Percentiles rank a stretch among this genome's conserved stretches.
phyloP scores from a whole-genome alignment of 2,113 vertebrate genomes.

The Xenopus laevis region DNA sequence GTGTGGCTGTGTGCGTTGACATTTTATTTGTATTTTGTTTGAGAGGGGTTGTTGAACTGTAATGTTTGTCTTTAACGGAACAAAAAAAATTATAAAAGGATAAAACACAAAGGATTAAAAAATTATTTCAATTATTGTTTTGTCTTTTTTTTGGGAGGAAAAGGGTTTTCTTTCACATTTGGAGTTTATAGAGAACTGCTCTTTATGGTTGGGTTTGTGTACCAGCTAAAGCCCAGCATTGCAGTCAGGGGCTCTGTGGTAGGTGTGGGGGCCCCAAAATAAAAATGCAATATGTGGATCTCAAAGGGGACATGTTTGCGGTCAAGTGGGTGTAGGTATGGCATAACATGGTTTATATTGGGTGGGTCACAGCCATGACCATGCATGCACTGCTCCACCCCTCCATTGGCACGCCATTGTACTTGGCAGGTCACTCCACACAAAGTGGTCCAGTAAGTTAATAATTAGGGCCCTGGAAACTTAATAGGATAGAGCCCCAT shows the following conservation, averaged over 20 bases:
- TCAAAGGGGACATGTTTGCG: no score
- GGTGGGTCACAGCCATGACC: not conserved
- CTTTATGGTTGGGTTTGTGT: no score
- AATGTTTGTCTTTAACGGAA: conserved; percentile 59
- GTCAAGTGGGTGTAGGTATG: not conserved
- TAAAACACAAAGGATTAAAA: conserved; percentile 58
- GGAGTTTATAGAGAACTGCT: no score
- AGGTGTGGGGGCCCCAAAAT: no score
- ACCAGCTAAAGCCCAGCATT: no score
- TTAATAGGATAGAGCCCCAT: no score
- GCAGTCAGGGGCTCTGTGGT: no score
- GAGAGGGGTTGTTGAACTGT: conserved; percentile 49
- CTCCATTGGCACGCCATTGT: not conserved
- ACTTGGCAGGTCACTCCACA: not conserved
- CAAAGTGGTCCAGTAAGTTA: no score
- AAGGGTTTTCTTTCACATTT: no score
- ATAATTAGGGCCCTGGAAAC: no score
- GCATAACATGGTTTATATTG: not conserved
- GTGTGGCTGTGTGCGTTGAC: conserved; percentile 21
- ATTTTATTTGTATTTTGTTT: conserved; percentile 17
- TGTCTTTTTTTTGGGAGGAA: not conserved
- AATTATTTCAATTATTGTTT: conserved; percentile 58
- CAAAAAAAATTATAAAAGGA: conserved; percentile 64
- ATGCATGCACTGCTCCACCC: not conserved
- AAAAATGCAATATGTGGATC: no score